phyloP scores from a whole-genome alignment of 37 sponge, comb jelly and placozoan species.

The Petrosia ficiformis region DNA sequence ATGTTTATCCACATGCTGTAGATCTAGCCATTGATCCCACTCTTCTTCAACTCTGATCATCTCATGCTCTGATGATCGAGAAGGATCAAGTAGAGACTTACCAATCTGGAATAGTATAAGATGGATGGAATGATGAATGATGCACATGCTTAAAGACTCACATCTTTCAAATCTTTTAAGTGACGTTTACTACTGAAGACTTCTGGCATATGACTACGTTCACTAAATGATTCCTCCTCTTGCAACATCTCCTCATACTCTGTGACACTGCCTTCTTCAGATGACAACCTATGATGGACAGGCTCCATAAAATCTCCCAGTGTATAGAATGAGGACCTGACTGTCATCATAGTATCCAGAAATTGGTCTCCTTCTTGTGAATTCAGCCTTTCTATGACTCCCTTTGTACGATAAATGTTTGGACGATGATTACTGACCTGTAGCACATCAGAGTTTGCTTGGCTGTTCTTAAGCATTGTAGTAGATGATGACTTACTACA shows the following conservation, averaged over 20 bases:
- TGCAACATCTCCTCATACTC: not conserved
- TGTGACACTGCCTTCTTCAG: conserved; percentile 4
- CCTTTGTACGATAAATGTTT: conserved; percentile 4
- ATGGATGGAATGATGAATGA: no score
- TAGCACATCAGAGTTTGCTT: not conserved
- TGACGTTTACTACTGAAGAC: not conserved
- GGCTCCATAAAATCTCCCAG: conserved; percentile 1
- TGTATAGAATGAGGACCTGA: not conserved
- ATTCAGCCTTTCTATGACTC: not conserved
- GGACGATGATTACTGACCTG: not conserved
- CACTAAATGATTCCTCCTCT: not conserved
- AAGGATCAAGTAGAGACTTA: no score
- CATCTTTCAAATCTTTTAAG: no score
- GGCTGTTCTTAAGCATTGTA: not conserved
- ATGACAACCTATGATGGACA: not conserved
- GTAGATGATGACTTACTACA: not conserved
- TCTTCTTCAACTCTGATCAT: not conserved
- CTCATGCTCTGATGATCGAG: not conserved
- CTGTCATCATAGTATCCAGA: not conserved
- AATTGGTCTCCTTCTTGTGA: not conserved
- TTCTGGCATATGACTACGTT: not conserved
- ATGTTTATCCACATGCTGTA: not conserved
- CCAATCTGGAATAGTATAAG: no score
- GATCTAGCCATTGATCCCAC: not conserved
- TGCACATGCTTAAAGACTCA: no score